phyloP scores from a whole-genome alignment of 1,140 invertebrate genomes.

The Penaeus indicus region DNA sequence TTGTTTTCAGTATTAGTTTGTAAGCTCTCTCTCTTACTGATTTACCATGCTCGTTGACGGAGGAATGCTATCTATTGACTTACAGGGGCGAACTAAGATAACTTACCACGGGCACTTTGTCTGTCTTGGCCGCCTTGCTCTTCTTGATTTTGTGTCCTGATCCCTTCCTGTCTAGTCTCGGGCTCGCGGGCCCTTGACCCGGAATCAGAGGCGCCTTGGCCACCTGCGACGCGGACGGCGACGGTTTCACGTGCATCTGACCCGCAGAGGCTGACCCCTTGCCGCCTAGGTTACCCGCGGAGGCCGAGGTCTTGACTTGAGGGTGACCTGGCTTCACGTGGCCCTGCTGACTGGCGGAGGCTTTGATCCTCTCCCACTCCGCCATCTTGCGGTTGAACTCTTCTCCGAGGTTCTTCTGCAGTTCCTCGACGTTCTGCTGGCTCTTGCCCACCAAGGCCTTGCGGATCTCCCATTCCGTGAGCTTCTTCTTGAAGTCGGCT shows the following conservation, averaged over 20 bases:
- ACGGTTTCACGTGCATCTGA: slow-evolving; percentile 32
- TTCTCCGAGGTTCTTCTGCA: slow-evolving; percentile 71
- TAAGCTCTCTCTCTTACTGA: not conserved
- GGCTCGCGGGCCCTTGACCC: slow-evolving; percentile 47
- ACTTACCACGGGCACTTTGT: slow-evolving; percentile 62
- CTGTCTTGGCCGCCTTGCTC: slow-evolving; percentile 59
- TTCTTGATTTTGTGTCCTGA: slow-evolving; percentile 66
- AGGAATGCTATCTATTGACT: not conserved
- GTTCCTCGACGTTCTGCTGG: slow-evolving; percentile 69
- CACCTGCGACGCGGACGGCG: slow-evolving; percentile 44
- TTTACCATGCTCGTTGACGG: too few relatives aligned
- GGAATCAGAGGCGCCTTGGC: not conserved
- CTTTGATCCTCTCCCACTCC: slow-evolving; percentile 72
- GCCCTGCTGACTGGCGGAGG: slow-evolving; percentile 62
- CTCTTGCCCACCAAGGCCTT: slow-evolving; percentile 64
- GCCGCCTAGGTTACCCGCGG: slow-evolving; percentile 40
- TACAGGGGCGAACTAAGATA: not conserved
- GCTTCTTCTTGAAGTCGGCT: slow-evolving; percentile 65
- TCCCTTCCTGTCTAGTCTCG: slow-evolving; percentile 67
- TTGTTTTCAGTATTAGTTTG: not conserved
- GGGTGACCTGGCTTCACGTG: slow-evolving; percentile 37
- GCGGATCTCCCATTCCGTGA: slow-evolving; percentile 67
- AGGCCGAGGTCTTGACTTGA: slow-evolving; percentile 51
- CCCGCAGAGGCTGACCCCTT: not conserved
- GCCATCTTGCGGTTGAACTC: slow-evolving; percentile 73